Percentiles rank a stretch among this genome's conserved stretches.
phyloP scores from a whole-genome alignment of 1,140 invertebrate genomes.

The Trichoplusia ni region DNA sequence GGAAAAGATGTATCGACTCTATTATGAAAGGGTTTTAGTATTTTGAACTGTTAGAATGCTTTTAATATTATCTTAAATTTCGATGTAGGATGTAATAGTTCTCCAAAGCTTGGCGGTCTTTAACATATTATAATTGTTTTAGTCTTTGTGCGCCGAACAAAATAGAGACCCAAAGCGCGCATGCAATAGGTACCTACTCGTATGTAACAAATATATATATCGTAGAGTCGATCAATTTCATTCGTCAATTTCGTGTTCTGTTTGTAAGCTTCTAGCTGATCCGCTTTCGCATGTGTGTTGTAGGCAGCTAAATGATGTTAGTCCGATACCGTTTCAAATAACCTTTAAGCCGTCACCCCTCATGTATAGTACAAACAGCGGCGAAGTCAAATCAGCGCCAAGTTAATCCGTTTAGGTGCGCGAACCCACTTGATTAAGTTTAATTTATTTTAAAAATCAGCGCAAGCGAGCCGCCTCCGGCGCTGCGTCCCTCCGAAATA shows the following conservation, averaged over 20 bases:
- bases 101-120: too few species aligned
- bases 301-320: conserved; percentile 40
- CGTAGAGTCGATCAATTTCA: not conserved
- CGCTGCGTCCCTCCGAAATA: conserved; percentile 73
- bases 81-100: too few species aligned
- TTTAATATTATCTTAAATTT: too few species aligned
- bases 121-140: too few species aligned
- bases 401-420: conserved; percentile 80
- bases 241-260: not conserved
- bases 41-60: not conserved
- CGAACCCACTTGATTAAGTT: conserved; percentile 81
- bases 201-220: too few species aligned
- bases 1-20: conserved; percentile 20
- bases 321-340: conserved; percentile 65
- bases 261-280: not conserved
- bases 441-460: conserved; percentile 81
- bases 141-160: too few species aligned
- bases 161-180: too few species aligned
- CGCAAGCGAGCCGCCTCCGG: conserved; percentile 68
- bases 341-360: conserved; percentile 67
- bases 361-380: conserved; percentile 68
- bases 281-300: not conserved
- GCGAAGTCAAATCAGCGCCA: conserved; percentile 76
- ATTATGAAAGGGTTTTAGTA: not conserved
- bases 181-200: too few species aligned